A percentile compares a stretch with the other conserved stretches of the same genome.
These are phyloP conservation scores for Lontra canadensis DNA, from an alignment of 2,113 vertebrate species.

Conservation along the genomic window DNA sequence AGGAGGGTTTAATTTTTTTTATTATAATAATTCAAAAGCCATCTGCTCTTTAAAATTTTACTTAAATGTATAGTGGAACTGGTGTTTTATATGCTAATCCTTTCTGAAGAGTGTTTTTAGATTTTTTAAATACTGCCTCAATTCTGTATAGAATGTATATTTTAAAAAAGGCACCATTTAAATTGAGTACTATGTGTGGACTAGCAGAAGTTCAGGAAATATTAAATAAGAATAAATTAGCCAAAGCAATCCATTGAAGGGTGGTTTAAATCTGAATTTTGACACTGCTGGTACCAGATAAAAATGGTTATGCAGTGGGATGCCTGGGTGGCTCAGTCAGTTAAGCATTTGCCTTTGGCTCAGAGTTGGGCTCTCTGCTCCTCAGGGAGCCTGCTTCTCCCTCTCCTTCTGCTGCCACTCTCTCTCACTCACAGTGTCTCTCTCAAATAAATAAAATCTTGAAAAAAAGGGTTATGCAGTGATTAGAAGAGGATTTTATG, in stretches of 20 bases:
- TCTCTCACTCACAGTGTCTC: background rate
- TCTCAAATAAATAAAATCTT: background rate
- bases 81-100: background rate
- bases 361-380: background rate
- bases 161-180: background rate
- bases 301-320: background rate
- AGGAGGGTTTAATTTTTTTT: constrained; percentile 25
- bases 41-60: constrained; percentile 37
- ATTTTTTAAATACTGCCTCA: constrained; percentile 7
- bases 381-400: background rate
- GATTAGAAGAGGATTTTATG: background rate
- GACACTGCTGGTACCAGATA: background rate
- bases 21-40: constrained; percentile 42
- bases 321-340: background rate
- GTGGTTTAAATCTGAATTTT: background rate
- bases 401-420: background rate
- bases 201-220: background rate
- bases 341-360: background rate
- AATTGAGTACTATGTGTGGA: background rate
- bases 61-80: constrained; percentile 40
- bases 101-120: constrained; percentile 25
- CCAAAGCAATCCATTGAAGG: background rate
- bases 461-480: background rate
- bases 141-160: background rate
- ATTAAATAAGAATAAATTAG: background rate